Base-by-base conservation (phyloP, 2,888 invertebrate species). In the Agrotis ipsilon region DNA sequence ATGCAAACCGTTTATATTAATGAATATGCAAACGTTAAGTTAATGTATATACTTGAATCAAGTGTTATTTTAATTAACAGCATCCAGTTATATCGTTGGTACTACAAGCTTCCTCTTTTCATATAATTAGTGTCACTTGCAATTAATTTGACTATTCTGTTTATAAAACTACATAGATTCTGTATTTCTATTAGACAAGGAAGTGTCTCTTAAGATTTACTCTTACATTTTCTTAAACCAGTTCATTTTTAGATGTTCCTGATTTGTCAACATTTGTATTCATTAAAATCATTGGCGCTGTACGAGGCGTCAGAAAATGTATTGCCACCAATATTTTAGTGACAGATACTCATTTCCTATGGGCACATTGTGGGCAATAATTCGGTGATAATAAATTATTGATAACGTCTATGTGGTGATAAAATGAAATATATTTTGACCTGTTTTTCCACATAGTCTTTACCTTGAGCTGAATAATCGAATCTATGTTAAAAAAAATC, bases 301-400 rank as follows among this genome's bases (percentile, higher is more conserved):
- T 2, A 24, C 43, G 49, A 57, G 45, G 32, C 55, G 57, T 19
- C 24, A 11, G 24, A 32, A 19, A 55, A 75, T 24, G 45, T 57
- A 77, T 74, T 13, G 39, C 39, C 18, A 19, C 27, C 60, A 59
- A 64, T 78, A 75, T 64, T 51, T 64, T 46, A 49, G n/a, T 67
- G 76, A 67, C 76, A 76, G 49, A 73, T n/a, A 52, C 48, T 45
- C 45, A 67, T 73, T 79, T 73, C 74, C 62, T 67, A 16, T 58
- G 61, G 62, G 45, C 24, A 7, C 19, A 43, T 18, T 39, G 51
- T 49, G 19, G 27, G 61, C 45, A 43, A 39, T 45, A 48, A 49
- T 13, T 43, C 18, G 16, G n/a, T 24, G 3, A 16, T n/a, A 24
- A 19, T 24, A 54, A 19, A 39, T 19, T 24, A 49, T 32, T 55